Percentiles rank a stretch among this genome's conserved stretches.
Conservation (phyloP, 2,888 invertebrate species). For the Zele albiditarsus region DNA sequence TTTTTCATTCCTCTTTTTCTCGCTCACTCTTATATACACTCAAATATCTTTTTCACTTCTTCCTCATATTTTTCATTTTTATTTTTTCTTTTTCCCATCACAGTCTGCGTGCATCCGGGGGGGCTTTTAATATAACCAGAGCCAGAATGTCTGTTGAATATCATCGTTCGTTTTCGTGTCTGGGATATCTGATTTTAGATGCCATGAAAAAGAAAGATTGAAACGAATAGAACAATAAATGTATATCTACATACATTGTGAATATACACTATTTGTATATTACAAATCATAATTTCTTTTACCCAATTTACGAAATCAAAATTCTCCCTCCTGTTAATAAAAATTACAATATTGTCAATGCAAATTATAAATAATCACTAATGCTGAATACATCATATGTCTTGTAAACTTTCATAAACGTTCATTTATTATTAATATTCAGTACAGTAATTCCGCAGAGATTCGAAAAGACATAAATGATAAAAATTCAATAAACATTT, state of each 20-base stretch:
- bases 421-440: too few species aligned
- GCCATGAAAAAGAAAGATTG: background rate
- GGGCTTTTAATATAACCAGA: conserved; percentile 45
- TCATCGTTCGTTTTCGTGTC: conserved; percentile 43
- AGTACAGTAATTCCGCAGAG: too few species aligned
- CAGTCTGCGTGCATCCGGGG: background rate
- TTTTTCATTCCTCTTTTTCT: background rate
- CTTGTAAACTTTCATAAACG: too few species aligned
- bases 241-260: background rate
- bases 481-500: too few species aligned
- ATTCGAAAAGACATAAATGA: too few species aligned
- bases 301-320: too few species aligned
- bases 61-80: conserved; percentile 6
- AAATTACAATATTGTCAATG: too few species aligned
- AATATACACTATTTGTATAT: background rate
- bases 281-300: too few species aligned
- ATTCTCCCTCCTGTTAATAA: too few species aligned
- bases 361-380: too few species aligned
- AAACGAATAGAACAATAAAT: conserved; percentile 1
- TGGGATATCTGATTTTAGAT: conserved; percentile 38
- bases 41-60: background rate
- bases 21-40: background rate
- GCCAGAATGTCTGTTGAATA: conserved; percentile 49
- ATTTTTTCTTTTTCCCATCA: conserved; percentile 2
- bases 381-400: too few species aligned